Conservation (phyloP, 2,797 vertebrate genomes). For the Tauraco hartlaubi region DNA sequence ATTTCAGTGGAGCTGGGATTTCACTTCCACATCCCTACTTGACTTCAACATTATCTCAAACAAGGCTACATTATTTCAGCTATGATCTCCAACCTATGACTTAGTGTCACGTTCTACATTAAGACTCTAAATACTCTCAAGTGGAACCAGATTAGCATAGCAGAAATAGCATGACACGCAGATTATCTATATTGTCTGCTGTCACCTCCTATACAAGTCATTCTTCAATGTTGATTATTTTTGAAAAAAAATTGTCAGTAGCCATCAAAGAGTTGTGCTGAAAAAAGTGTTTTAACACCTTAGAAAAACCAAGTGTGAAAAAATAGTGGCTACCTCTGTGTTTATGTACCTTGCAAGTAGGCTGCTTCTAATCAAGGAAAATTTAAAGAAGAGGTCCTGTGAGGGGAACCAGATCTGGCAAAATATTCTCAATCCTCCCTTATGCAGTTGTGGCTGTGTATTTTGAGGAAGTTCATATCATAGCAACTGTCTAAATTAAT, state of each 20-base stretch:
- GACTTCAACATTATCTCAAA: background rate
- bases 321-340: background rate
- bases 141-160: background rate
- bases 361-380: background rate
- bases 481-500: background rate
- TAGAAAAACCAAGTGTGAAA: background rate
- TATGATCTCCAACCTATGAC: background rate
- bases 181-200: background rate
- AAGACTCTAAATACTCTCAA: background rate
- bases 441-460: accelerated
- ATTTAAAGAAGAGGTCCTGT: background rate
- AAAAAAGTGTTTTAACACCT: background rate
- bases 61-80: background rate
- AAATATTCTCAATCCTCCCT: background rate
- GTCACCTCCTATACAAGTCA: background rate
- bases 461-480: background rate
- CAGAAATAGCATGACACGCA: background rate
- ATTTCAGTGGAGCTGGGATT: background rate
- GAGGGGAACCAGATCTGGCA: background rate
- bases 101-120: background rate
- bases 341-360: background rate
- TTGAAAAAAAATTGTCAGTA: background rate
- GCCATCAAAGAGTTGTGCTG: background rate
- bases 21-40: background rate
- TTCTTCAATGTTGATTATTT: background rate